Base-by-base conservation (phyloP, 2,113 vertebrate species). In the Strix aluco region DNA sequence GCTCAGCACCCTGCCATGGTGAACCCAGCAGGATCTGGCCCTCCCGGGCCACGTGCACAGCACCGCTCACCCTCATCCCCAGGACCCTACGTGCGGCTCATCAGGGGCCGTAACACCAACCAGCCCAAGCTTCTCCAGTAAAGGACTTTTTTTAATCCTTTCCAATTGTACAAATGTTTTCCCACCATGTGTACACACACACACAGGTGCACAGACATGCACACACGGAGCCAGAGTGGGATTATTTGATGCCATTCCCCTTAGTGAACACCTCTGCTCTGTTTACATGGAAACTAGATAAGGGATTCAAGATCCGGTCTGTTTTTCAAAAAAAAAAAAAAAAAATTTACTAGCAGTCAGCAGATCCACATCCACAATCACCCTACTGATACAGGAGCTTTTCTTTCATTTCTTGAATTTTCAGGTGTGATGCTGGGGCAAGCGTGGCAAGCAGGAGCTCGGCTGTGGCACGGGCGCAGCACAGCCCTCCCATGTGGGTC, bases 11-110 rank as follows among this genome's bases (percentile, higher is more conserved):
- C 69, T 11, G 32, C n/a, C 30, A 11, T 2, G 22, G 44, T 7
- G 15, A 7, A 17, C 18, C 10, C 62, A 32, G n/a, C 73, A 49
- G 84, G 44, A 32, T 19, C 54, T 4, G 2, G 19, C 59, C 49
- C 54, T 29, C 66, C 72, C 27, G 2, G 21, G 14, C 12, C 62
- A 5, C 0, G 0, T 5, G 25, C 51, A 11, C 34, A 23, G 44
- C 47, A 13, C 59, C 6, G 4, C 38, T 25, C 7, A 4, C 70
- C 30, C 38, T 17, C 63, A 16, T 2, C 25, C 49, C 38, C 2
- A 2, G 21, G 19, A 15, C 25, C 59, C 29, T 3, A 2, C 1
- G 0, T 2, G 2, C 0, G 0, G 20, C 36, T n/a, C 29, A 4
- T 5, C 0, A 0, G 5, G 3, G 11, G 19, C 58, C 2, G 1